Percentiles rank a stretch among this genome's conserved stretches.
phyloP scores from a whole-genome alignment of 1,140 invertebrate genomes.

The Meloidogyne exigua region DNA sequence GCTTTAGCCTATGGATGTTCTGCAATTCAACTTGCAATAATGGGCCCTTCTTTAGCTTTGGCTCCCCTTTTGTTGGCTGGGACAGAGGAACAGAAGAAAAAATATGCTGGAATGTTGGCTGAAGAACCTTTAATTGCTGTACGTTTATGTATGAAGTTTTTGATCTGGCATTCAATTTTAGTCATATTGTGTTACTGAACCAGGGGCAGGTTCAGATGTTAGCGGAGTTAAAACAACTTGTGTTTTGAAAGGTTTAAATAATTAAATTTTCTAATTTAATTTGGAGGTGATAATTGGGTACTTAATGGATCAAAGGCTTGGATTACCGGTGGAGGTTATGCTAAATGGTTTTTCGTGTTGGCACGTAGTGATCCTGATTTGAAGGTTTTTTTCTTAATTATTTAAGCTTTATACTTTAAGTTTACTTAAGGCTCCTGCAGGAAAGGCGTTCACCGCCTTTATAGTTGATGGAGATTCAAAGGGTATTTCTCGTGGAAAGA shows the following conservation, averaged over 20 bases:
- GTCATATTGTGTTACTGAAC: conserved; percentile 78
- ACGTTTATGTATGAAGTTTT: neutral
- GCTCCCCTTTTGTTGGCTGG: conserved; percentile 82
- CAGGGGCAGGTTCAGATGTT: conserved; percentile 75
- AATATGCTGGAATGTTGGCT: conserved; percentile 81
- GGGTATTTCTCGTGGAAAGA: conserved; percentile 84
- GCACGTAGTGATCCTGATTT: conserved; percentile 87
- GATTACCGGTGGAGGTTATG: conserved; percentile 50
- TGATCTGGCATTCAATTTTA: neutral
- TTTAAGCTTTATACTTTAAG: neutral
- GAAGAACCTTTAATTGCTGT: conserved; percentile 85
- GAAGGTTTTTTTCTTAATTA: conserved; percentile 75
- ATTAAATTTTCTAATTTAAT: neutral
- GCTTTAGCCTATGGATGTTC: conserved; percentile 90
- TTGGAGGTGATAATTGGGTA: conserved; percentile 43
- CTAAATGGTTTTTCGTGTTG: conserved; percentile 78
- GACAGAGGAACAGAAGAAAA: conserved; percentile 84
- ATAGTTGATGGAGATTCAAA: conserved; percentile 85
- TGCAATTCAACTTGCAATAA: conserved; percentile 83
- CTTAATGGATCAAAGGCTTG: conserved; percentile 44
- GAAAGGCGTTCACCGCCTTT: conserved; percentile 85
- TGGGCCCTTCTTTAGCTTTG: conserved; percentile 71
- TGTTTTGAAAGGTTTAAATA: conserved; percentile 41
- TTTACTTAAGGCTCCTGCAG: neutral
- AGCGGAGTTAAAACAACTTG: conserved; percentile 50